Base-by-base conservation (phyloP, 2,797 vertebrate genomes). In the Orestias chungarensis region DNA sequence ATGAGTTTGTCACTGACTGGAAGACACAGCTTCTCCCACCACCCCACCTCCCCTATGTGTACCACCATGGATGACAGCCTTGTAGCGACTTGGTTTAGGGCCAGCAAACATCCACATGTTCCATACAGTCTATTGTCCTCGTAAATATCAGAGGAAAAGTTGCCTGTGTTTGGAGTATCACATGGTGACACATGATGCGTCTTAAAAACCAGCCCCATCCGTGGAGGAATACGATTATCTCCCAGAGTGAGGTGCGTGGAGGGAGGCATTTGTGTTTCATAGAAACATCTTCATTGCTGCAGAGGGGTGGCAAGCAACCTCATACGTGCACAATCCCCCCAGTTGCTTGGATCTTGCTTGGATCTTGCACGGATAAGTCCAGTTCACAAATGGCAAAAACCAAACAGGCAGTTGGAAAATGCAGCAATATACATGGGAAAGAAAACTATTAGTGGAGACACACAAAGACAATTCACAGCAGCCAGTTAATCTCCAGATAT, bases 1-100 rank as follows among this genome's bases (percentile, higher is more conserved):
- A 91, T 90, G 91, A 92, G 85, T 93, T 93, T 94, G 91, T 91
- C 91, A 89, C 82, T 81, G 79, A 87, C 87, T 83, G 82, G 90
- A 90, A 90, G 90, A 87, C 86, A 79, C 81, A 57, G 70, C 87
- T 71, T 87, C 75, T 82, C 77, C 71, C 88, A 73, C 87, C 79
- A 82, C 74, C 75, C 83, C n/a, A 18, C 42, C 23, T 9, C 80
- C 76, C 72, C 74, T 81, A 83, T 76, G 82, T 89, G 84, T 84
- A 83, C 86, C 83, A 72, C 81, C 84, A 74, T 81, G 79, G 86
- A 89, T 85, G 91, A 88, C 85, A 87, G 83, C 82, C 84, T 79
- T 74, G 83, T 75, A 78, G 87, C 80, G 85, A 80, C 73, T 79
- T 85, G 80, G 85, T 83, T 68, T 76, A 25, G 76, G 84, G 78